Evolutionary conservation across 2,888 invertebrate genomes (phyloP).

Genomic region (Sinodicranocentrus sp.): DNA sequence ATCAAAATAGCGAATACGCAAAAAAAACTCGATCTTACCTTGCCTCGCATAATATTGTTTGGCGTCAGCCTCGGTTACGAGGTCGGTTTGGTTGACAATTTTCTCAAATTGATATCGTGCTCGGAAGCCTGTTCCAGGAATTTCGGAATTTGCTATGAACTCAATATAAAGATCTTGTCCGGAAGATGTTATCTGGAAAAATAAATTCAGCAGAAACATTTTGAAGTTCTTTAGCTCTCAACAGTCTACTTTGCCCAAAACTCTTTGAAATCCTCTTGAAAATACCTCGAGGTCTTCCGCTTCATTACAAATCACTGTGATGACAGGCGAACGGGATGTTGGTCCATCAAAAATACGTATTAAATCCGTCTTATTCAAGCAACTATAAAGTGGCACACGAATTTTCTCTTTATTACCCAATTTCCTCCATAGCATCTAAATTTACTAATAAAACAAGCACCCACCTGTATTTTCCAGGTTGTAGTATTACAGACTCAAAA

Average conservation of each 20-base stretch:
- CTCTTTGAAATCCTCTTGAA: too few species aligned
- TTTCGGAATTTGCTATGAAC: constrained; percentile 90
- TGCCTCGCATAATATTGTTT: constrained; percentile 69
- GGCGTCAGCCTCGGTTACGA: constrained; percentile 67
- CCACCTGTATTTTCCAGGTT: constrained; percentile 89
- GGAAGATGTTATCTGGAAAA: constrained; percentile 83
- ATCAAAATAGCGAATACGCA: too few species aligned
- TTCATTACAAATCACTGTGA: constrained; percentile 90
- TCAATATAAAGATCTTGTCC: constrained; percentile 89
- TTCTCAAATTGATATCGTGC: constrained; percentile 80
- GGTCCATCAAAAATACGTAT: constrained; percentile 92
- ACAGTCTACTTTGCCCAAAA: too few species aligned
- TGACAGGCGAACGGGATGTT: constrained; percentile 85
- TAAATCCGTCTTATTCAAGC: constrained; percentile 89
- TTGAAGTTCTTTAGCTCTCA: too few species aligned
- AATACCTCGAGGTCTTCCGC: constrained; percentile 88
- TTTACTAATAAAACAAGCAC: too few species aligned
- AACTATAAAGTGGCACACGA: too few species aligned
- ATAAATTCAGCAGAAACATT: too few species aligned
- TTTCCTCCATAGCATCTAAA: too few species aligned
- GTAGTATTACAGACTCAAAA: constrained; percentile 88
- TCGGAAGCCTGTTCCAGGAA: constrained; percentile 88
- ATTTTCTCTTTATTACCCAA: too few species aligned
- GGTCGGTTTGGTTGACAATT: constrained; percentile 70
- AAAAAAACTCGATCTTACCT: constrained; percentile 43